Conservation (phyloP, 1,140 invertebrate species). For the Antheraea mylitta region DNA sequence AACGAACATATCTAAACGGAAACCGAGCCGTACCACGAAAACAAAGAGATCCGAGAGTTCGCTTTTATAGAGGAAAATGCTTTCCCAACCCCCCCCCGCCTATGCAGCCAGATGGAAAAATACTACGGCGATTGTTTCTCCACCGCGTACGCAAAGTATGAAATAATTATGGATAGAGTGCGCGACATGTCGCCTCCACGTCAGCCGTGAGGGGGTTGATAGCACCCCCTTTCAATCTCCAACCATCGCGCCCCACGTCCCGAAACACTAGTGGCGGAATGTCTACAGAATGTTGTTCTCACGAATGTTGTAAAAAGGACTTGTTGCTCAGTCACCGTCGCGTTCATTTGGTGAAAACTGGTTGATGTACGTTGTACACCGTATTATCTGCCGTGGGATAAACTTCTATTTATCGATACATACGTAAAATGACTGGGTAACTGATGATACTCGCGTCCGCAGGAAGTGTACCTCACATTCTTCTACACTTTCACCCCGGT, state of each 20-base stretch:
- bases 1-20: conserved; percentile 10
- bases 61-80: conserved; percentile 51
- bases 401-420: no score
- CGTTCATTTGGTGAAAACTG: conserved; percentile 37
- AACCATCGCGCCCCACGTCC: conserved; percentile 17
- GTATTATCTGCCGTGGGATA: no score
- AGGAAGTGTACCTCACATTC: no score
- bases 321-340: conserved; percentile 71
- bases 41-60: conserved; percentile 17
- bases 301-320: conserved; percentile 63
- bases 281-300: conserved; percentile 47
- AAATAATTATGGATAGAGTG: conserved; percentile 68
- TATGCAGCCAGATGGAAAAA: conserved; percentile 59
- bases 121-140: conserved; percentile 64
- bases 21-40: conserved; percentile 6
- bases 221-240: conserved; percentile 13
- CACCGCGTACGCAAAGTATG: conserved; percentile 62
- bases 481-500: no score
- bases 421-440: no score
- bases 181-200: conserved; percentile 40
- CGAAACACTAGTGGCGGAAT: conserved; percentile 25
- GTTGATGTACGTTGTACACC: no score
- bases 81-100: conserved; percentile 26
- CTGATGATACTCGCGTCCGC: no score
- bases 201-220: conserved; percentile 4